These are phyloP conservation scores for Sebastolobus altivelis DNA, from an alignment of 2,797 vertebrate genomes.

Conservation along the genomic window DNA sequence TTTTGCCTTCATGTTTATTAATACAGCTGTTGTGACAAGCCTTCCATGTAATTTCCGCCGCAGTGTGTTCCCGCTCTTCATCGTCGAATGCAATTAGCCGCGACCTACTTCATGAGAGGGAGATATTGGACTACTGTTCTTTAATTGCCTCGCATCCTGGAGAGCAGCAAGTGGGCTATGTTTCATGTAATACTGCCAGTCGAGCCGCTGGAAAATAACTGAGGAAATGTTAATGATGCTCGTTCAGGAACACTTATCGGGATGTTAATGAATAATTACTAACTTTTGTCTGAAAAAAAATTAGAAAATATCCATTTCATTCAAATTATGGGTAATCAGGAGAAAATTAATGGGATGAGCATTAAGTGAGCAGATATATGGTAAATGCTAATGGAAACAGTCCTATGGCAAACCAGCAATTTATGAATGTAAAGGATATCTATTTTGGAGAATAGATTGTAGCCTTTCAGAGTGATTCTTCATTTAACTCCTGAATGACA, in stretches of 20 bases:
- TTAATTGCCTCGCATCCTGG: conserved; percentile 80
- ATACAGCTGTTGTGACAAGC: conserved; percentile 66
- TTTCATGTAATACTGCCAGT: conserved; percentile 69
- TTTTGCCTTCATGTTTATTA: conserved; percentile 69
- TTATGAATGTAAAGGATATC: conserved; percentile 11
- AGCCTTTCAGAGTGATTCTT: background rate
- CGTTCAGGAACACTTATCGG: conserved; percentile 75
- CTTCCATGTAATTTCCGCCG: conserved; percentile 69
- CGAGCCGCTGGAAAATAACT: conserved; percentile 68
- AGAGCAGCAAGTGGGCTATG: conserved; percentile 63
- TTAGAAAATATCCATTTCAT: conserved; percentile 38
- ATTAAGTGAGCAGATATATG: conserved; percentile 28
- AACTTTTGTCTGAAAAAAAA: conserved; percentile 33
- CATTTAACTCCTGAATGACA: background rate
- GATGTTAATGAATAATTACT: conserved; percentile 86
- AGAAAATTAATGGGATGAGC: conserved; percentile 27
- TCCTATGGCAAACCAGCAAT: background rate
- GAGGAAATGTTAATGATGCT: conserved; percentile 78
- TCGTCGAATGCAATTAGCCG: conserved; percentile 81
- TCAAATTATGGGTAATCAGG: conserved; percentile 41
- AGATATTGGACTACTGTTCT: conserved; percentile 71
- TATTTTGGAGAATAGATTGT: background rate
- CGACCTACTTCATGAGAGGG: conserved; percentile 74
- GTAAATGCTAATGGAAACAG: conserved; percentile 24
- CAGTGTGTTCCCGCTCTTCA: conserved; percentile 71